Conservation (phyloP, 2,888 invertebrate species). For the Cryptophagus acutangulus region DNA sequence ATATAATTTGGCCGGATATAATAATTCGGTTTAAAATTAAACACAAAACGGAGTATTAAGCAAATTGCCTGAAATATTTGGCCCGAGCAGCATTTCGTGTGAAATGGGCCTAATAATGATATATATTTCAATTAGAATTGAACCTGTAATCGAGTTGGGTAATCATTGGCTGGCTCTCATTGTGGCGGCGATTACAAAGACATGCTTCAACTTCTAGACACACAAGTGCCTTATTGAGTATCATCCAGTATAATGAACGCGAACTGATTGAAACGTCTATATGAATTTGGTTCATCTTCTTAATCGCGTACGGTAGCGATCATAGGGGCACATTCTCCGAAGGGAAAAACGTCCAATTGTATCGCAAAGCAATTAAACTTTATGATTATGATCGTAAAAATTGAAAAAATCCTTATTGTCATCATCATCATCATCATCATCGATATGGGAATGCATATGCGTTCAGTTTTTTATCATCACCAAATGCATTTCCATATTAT, state of each 20-base stretch:
- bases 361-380: conserved; percentile 1
- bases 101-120: conserved; percentile 21
- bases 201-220: conserved; percentile 10
- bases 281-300: too few relatives aligned
- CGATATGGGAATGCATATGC: too few relatives aligned
- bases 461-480: too few relatives aligned
- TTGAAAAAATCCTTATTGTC: too few relatives aligned
- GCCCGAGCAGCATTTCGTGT: too few relatives aligned
- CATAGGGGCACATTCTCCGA: neutral
- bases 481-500: too few relatives aligned
- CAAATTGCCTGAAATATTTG: too few relatives aligned
- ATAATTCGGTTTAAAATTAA: too few relatives aligned
- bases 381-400: too few relatives aligned
- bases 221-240: conserved; percentile 20
- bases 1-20: too few relatives aligned
- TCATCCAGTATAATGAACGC: conserved; percentile 23
- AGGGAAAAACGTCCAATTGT: neutral
- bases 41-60: too few relatives aligned
- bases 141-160: conserved; percentile 20
- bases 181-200: conserved; percentile 21
- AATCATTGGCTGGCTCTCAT: conserved; percentile 21
- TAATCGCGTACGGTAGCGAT: neutral
- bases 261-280: conserved; percentile 6
- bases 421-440: too few relatives aligned
- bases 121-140: conserved; percentile 22